phyloP scores from a whole-genome alignment of 64 coral and sea anemone genomes.

The Actinia tenebrosa region DNA sequence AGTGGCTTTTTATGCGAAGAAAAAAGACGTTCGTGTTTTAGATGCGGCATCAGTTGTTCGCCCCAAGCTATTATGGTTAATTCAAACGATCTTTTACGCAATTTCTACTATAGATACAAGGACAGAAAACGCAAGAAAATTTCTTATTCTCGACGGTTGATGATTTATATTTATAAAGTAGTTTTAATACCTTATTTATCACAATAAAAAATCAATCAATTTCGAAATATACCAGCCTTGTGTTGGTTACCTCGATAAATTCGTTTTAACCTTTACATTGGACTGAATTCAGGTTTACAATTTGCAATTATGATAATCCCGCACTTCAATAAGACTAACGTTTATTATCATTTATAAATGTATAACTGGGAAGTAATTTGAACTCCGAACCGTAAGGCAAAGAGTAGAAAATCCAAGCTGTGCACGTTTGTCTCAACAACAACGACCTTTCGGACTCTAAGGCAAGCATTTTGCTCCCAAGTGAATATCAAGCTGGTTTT shows the following conservation, averaged over 20 bases:
- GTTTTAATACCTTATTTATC: background rate
- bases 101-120: background rate
- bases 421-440: background rate
- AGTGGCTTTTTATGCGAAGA: background rate
- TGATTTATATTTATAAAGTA: background rate
- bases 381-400: background rate
- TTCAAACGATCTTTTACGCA: background rate
- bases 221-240: too few relatives aligned
- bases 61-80: background rate
- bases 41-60: background rate
- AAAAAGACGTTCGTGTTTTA: background rate
- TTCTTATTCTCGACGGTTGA: background rate
- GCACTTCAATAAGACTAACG: background rate
- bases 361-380: background rate
- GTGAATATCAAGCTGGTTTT: background rate
- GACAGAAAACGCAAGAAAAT: background rate
- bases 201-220: background rate
- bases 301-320: constrained; percentile 4
- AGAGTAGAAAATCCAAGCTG: background rate
- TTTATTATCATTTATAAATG: constrained; percentile 5
- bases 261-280: background rate
- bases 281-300: background rate
- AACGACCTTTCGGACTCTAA: background rate
- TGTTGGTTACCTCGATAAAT: background rate
- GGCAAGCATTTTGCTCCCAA: background rate